Conservation (phyloP, 2,113 vertebrate genomes). For the Semnopithecus entellus region DNA sequence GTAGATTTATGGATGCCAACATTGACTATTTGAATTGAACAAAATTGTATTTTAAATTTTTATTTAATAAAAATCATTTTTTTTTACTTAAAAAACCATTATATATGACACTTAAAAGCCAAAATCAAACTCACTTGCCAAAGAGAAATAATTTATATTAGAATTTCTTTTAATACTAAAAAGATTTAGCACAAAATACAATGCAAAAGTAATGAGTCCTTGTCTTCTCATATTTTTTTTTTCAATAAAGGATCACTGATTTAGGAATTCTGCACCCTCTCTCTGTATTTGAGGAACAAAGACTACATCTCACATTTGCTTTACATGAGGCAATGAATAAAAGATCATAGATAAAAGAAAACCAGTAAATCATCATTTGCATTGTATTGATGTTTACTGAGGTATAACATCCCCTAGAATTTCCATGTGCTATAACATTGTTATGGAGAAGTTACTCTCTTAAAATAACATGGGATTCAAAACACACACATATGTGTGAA, state of each 20-base stretch:
- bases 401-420: slow-evolving; percentile 75
- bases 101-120: not conserved
- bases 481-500: slow-evolving; percentile 1
- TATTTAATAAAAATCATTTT: not conserved
- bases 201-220: not conserved
- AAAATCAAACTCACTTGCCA: not conserved
- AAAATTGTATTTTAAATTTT: not conserved
- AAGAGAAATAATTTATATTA: not conserved
- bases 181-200: not conserved
- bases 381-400: slow-evolving; percentile 78
- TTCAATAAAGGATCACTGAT: not conserved
- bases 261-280: not conserved
- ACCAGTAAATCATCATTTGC: slow-evolving; percentile 77
- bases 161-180: not conserved
- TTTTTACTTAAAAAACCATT: not conserved
- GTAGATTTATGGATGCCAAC: not conserved
- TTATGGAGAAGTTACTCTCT: slow-evolving; percentile 48
- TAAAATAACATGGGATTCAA: slow-evolving; percentile 62
- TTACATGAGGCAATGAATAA: slow-evolving; percentile 78
- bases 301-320: slow-evolving; percentile 66
- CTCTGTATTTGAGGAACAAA: slow-evolving; percentile 66
- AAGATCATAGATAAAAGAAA: slow-evolving; percentile 77
- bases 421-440: slow-evolving; percentile 51
- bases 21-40: not conserved
- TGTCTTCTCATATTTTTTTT: not conserved